Conservation (phyloP, 92 coral and sea anemone genomes). For the Nematostella vectensis region DNA sequence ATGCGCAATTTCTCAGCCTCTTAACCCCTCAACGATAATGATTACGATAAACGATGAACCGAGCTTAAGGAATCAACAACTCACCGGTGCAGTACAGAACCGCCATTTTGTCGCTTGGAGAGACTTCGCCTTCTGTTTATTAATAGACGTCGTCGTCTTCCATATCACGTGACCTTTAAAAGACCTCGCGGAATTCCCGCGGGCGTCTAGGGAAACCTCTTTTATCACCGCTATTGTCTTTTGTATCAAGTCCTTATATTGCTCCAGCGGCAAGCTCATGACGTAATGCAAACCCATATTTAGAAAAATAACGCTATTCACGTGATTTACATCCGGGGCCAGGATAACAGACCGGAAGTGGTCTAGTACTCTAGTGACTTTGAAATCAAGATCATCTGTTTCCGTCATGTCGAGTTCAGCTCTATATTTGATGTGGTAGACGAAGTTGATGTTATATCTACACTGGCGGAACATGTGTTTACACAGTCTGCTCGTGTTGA, state of each 20-base stretch:
- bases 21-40: no score
- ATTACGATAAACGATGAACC: no score
- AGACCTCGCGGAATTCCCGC: conserved; percentile 5
- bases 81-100: conserved; percentile 45
- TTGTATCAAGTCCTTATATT: conserved; percentile 47
- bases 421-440: conserved; percentile 58
- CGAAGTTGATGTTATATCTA: conserved; percentile 54
- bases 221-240: conserved; percentile 36
- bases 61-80: no score
- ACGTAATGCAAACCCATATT: conserved; percentile 80
- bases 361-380: conserved; percentile 43
- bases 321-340: conserved; percentile 52
- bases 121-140: conserved; percentile 50
- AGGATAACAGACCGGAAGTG: conserved; percentile 49
- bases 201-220: conserved; percentile 23
- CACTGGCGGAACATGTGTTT: conserved; percentile 44
- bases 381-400: conserved; percentile 49
- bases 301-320: conserved; percentile 55
- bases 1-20: no score
- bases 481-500: conserved; percentile 45
- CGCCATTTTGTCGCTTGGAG: conserved; percentile 56
- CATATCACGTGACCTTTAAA: conserved; percentile 58
- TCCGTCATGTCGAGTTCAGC: conserved; percentile 51
- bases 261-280: conserved; percentile 54
- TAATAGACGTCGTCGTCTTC: conserved; percentile 78